Conservation (phyloP, 23 tunicate genomes). For the Oikopleura vanhoeffeni region DNA sequence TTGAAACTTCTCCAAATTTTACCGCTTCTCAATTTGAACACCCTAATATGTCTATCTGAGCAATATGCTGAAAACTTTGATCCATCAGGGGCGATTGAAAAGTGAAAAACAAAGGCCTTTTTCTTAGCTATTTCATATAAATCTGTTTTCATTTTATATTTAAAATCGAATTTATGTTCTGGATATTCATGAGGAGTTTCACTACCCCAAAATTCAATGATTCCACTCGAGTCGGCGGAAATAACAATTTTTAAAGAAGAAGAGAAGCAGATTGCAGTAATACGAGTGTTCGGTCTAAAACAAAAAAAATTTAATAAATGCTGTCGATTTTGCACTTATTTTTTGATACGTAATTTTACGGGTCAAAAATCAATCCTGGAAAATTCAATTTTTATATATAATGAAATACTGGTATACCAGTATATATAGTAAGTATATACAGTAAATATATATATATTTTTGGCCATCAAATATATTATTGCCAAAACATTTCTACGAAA, state of each 20-base stretch:
- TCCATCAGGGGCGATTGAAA: conserved; percentile 42
- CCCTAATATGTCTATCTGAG: conserved; percentile 30
- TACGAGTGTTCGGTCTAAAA: background rate
- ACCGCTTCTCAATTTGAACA: conserved; percentile 42
- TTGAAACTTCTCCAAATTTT: background rate
- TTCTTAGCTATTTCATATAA: conserved; percentile 46
- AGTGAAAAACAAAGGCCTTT: conserved; percentile 37
- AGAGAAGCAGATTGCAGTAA: conserved; percentile 29
- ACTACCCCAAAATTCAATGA: conserved; percentile 71
- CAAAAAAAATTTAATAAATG: background rate
- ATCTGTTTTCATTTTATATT: conserved; percentile 70
- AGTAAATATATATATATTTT: no score
- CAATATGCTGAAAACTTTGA: conserved; percentile 31
- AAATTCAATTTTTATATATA: no score
- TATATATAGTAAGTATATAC: no score
- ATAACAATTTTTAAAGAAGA: conserved; percentile 34
- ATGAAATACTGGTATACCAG: no score
- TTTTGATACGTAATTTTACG: background rate
- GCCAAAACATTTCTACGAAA: no score
- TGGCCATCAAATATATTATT: no score
- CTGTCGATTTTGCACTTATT: background rate
- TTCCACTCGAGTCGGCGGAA: conserved; percentile 55
- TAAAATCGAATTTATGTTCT: conserved; percentile 26
- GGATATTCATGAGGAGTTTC: conserved; percentile 26
- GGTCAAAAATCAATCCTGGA: background rate